Percentiles rank a stretch among this genome's conserved stretches.
These are phyloP conservation scores for Manacus vitellinus DNA, from an alignment of 2,113 vertebrate species.

Conservation along the genomic window DNA sequence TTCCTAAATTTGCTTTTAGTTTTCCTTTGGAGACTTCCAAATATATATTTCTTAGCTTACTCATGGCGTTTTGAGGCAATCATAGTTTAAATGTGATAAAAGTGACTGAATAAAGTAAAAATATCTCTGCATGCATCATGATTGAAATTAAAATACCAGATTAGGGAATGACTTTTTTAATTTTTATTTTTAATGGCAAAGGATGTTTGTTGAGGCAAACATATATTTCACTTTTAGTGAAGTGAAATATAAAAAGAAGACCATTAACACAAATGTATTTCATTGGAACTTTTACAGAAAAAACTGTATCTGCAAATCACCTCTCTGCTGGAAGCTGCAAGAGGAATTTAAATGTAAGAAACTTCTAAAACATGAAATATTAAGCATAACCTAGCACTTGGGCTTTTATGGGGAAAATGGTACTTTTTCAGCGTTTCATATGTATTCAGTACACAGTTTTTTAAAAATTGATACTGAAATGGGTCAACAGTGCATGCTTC, in stretches of 20 bases:
- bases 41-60: neutral
- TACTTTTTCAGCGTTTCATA: neutral
- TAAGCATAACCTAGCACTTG: neutral
- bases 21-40: neutral
- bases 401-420: neutral
- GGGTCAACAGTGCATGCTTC: neutral
- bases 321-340: neutral
- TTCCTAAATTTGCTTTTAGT: neutral
- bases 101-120: neutral
- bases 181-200: neutral
- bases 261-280: neutral
- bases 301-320: neutral
- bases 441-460: neutral
- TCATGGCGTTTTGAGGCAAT: neutral
- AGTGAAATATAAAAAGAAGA: neutral
- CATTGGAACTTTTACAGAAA: neutral
- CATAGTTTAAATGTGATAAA: neutral
- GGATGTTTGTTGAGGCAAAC: neutral
- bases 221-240: neutral
- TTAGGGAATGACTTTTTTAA: neutral
- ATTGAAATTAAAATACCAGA: neutral
- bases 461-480: neutral
- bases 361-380: neutral
- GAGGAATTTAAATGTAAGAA: neutral
- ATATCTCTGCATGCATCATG: neutral